Conservation (phyloP, 1,140 invertebrate genomes). For the Sinella curviseta region DNA sequence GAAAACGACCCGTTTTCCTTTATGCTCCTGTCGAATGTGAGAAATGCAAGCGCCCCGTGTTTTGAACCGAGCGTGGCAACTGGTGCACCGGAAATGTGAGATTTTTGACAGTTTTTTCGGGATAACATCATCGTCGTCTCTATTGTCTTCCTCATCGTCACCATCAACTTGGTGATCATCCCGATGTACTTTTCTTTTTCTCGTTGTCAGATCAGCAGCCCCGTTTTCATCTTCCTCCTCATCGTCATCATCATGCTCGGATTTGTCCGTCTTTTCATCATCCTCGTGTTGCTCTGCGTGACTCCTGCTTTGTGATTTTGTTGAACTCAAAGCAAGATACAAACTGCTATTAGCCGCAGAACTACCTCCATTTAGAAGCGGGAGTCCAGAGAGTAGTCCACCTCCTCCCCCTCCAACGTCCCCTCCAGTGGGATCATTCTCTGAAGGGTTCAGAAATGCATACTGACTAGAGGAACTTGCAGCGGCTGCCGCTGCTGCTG, state of each 20-base stretch:
- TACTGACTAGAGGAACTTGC: background rate
- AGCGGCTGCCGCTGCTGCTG: background rate
- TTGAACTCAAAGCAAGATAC: constrained; percentile 37
- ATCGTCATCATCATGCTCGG: constrained; percentile 19
- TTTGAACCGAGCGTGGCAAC: constrained; percentile 57
- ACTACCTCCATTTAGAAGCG: constrained; percentile 35
- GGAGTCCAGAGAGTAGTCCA: constrained; percentile 10
- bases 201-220: constrained; percentile 16
- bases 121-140: constrained; percentile 30
- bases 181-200: background rate
- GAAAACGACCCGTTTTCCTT: constrained; percentile 29
- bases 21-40: constrained; percentile 56
- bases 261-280: constrained; percentile 27
- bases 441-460: background rate
- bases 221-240: constrained; percentile 40
- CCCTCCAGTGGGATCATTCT: background rate
- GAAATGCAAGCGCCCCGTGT: constrained; percentile 53
- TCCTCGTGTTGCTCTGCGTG: constrained; percentile 28
- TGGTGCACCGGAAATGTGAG: constrained; percentile 56
- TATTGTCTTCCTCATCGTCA: constrained; percentile 23
- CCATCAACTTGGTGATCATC: background rate
- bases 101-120: constrained; percentile 43
- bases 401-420: background rate
- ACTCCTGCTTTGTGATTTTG: background rate
- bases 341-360: constrained; percentile 29